Base-by-base conservation (phyloP, 2,797 vertebrate species). In the Cuculus canorus region DNA sequence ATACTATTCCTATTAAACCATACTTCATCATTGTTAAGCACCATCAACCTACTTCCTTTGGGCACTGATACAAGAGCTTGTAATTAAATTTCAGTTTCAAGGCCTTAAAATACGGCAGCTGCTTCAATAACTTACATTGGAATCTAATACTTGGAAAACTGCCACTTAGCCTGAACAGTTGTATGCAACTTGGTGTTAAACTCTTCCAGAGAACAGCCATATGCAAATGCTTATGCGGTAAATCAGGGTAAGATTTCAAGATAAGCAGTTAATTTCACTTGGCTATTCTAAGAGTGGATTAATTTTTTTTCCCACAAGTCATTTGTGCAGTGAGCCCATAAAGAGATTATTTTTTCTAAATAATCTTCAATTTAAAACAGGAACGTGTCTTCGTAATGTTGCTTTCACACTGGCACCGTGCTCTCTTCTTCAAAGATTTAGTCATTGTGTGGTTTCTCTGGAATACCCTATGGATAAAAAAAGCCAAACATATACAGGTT, bases 371-470 rank as follows among this genome's bases (percentile, higher is more conserved):
- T 92, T 85, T 90, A 82, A 71, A 87, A 86, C 88, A 95, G 83
- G 57, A 78, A 80, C 72, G 54, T 39, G 19, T 82, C 93, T 96
- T 94, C 57, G 22, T 82, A 73, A 73, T 37, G 87, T 95, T 95
- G 78, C 88, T 95, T 92, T 65, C 84, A 86, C 79, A 57, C 93
- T 92, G 88, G 92, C 91, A 85, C 63, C 3, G 1, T 41, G 88
- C 22, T 70, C 64, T 90, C 32, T 64, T 82, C 92, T 54, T 53
- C 57, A 23, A 69, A 60, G 81, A 35, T 32, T 98, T 98, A 99
- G 94, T 99, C 99, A 59, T 97, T 98, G 96, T 99, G 99, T 53
- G 98, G 98, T 96, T 99, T 99, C 95, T 99, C 99, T 2, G 98
- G 97, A 60, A 98, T 98, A 30, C 98, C 99, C 99, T 99, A 81